Conservation (phyloP, 1,140 invertebrate species). For the Drosophila sp. region DNA sequence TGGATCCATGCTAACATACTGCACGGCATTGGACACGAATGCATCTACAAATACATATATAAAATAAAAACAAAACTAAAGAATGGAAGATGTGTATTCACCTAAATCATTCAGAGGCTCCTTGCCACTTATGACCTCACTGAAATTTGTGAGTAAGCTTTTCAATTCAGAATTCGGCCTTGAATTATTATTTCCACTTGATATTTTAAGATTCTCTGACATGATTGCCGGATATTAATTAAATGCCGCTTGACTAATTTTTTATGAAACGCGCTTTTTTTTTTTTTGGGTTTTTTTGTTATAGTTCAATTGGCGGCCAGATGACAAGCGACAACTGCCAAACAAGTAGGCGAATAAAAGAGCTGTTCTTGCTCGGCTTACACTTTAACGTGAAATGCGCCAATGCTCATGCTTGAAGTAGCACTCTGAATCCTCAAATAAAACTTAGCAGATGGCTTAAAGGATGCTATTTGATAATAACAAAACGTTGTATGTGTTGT, state of each 20-base stretch:
- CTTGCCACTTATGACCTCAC: constrained; percentile 2
- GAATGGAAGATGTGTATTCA: neutral
- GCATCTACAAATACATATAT: constrained; percentile 4
- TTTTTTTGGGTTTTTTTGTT: neutral
- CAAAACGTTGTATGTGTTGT: neutral
- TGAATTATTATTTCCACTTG: constrained; percentile 6
- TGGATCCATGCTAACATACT: constrained; percentile 58
- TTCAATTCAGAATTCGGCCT: constrained; percentile 2
- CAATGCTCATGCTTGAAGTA: constrained; percentile 8
- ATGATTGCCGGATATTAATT: neutral
- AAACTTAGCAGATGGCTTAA: neutral
- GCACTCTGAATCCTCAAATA: neutral
- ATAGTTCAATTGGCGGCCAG: neutral
- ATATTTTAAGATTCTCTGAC: neutral
- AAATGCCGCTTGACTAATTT: neutral
- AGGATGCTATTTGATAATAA: constrained; percentile 2
- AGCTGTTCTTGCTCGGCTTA: neutral
- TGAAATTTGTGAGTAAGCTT: constrained; percentile 13
- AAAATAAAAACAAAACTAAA: too few relatives aligned
- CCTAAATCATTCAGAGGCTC: neutral
- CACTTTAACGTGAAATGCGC: neutral
- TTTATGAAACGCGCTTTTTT: constrained; percentile 3
- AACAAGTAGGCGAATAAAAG: constrained; percentile 5
- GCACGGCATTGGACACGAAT: constrained; percentile 48
- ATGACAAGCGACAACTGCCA: constrained; percentile 15